Evolutionary conservation across 2,888 invertebrate species (phyloP).

Genomic region (Dicyrtoma fusca): DNA sequence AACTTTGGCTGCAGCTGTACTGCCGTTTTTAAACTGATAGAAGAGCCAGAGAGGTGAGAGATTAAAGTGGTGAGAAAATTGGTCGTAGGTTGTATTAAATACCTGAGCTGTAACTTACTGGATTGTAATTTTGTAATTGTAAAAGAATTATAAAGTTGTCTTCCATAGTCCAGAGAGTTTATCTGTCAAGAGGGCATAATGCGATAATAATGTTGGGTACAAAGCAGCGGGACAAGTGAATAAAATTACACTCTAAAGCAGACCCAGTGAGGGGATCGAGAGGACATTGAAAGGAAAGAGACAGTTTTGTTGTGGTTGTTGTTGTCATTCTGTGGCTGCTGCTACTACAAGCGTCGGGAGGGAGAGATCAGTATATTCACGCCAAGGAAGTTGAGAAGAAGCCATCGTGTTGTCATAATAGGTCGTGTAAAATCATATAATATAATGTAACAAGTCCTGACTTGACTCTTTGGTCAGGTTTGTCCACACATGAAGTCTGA

Average conservation of each 20-base stretch:
- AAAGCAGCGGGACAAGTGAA: conserved; percentile 18
- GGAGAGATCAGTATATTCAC: conserved; percentile 7
- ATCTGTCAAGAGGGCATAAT: too few species aligned
- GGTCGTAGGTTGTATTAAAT: too few species aligned
- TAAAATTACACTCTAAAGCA: conserved; percentile 3
- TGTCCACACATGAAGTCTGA: conserved; percentile 37
- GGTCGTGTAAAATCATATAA: conserved; percentile 14
- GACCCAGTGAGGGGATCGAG: background rate
- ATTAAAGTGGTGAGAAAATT: too few species aligned
- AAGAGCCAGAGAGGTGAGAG: too few species aligned
- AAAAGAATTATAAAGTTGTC: too few species aligned
- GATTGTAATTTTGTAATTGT: too few species aligned
- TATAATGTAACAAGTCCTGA: conserved; percentile 31
- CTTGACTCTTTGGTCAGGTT: conserved; percentile 31
- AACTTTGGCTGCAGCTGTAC: too few species aligned
- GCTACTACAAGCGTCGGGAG: too few species aligned
- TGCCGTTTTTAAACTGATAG: too few species aligned
- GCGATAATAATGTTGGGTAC: too few species aligned
- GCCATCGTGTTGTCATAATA: conserved; percentile 33
- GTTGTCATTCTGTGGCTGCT: conserved; percentile 3
- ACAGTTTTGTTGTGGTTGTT: conserved; percentile 6
- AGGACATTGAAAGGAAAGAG: background rate
- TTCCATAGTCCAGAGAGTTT: too few species aligned
- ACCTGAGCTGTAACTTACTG: too few species aligned
- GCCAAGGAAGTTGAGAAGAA: conserved; percentile 15